Evolutionary conservation across 1,140 invertebrate genomes (phyloP), one percentile per base, ranked within the genome.

Genomic region (Brevipalpus yothersi): DNA sequence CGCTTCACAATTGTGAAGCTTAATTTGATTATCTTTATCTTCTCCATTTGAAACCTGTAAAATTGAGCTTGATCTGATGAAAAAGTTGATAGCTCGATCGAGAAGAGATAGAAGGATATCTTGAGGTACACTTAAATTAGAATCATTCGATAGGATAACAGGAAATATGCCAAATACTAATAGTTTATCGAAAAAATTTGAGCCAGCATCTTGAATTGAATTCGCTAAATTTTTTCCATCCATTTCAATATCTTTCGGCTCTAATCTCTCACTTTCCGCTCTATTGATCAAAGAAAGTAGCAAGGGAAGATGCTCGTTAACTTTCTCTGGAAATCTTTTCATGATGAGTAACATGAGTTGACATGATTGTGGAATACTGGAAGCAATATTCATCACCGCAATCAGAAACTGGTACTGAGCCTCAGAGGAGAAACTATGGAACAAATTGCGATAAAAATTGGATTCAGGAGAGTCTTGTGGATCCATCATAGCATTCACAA

Each of bases 81-180:
- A 57, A 17, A 57, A 42, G 10, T 19, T 3, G 19, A 57, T 42
- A 2, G 41, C 17, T 42, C 19, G n/a, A 10, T 57, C 56, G 1
- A 57, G 41, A 10, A 57, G 17, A 21, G n/a, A 23, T 41, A 23
- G 17, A 15, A 57, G 11, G 10, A 23, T 4, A 5, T 39, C 12
- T 13, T 19, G 8, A 2, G n/a, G 13, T 8, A 17, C n/a, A 41
- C 49, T 31, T 1, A 58, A 23, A 58, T 49, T 58, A 31, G 58
- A 58, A 31, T 53, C 19, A 17, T 13, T 12, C 10, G 58, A 58
- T 40, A 58, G 41, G 40, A 58, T 58, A 13, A 58, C 21, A 17
- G 58, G 58, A 9, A 58, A 41, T 12, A 58, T 40, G 39, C 51
- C 58, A 58, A 58, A 58, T 7, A 58, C 31, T 8, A 58, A 17